Evolutionary conservation across 2,888 invertebrate species (phyloP), one percentile per base, ranked within the genome.

Genomic region (Amphipyra tragopoginis): DNA sequence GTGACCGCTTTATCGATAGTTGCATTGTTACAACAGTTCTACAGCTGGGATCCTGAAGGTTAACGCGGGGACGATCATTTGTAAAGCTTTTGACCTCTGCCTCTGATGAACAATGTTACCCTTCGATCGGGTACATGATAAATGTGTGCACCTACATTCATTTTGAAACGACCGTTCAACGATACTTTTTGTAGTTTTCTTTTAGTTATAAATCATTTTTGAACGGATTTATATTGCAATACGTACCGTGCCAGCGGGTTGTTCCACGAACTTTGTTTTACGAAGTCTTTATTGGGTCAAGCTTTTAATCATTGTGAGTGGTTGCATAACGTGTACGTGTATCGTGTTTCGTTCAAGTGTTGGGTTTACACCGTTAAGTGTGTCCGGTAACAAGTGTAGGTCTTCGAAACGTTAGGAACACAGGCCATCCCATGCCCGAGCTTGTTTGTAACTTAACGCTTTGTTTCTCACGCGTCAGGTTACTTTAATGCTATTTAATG

Each of bases 381-480:
- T 74, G 72, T 76, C 79, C 78, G 77, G 79, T 77, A 79, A 82
- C 79, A 82, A 81, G 72, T 82, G 81, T 82, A 81, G 65, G 80
- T 78, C 82, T 85, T 82, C 80, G 77, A 72, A 71, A 68, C 69
- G 54, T 65, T 65, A 67, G 45, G 54, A 71, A 61, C 67, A 64
- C 72, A 65, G 76, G 64, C 66, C 82, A 77, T 82, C 82, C 76
- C 75, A 72, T 75, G 66, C 60, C 69, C 58, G 64, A 67, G 64
- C 81, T 80, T 78, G 83, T 81, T 80, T 79, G 85, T 84, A 86
- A 86, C 82, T 77, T 75, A 80, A 84, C 71, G 78, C 82, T 82
- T 83, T 81, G 83, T 82, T 87, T 88, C 86, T 83, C 86, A 86
- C 86, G 86, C 83, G 74, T 85, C 81, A 61, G 69, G 73, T 86